Conservation (phyloP, 1,140 invertebrate species). For the Oryctes rhinoceros region DNA sequence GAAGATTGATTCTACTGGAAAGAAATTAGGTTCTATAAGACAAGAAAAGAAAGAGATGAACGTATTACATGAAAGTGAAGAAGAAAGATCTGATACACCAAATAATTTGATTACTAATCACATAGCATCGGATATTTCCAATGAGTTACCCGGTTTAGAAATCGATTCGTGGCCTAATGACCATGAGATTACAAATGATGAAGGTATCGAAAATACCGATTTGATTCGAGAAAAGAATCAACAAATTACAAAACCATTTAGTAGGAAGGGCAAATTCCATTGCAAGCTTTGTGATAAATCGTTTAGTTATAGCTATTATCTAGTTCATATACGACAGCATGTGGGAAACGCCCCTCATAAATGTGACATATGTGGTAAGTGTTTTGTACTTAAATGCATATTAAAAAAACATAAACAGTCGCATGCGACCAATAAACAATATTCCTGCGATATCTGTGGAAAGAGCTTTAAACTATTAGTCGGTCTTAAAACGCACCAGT, state of each 20-base stretch:
- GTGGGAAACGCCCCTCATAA: neutral
- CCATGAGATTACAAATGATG: neutral
- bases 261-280: neutral
- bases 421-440: neutral
- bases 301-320: neutral
- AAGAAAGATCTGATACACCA: too few relatives aligned
- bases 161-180: neutral
- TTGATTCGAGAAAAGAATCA: neutral
- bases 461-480: neutral
- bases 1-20: too few relatives aligned
- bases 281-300: neutral
- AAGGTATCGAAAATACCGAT: neutral
- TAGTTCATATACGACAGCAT: neutral
- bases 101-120: too few relatives aligned
- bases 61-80: too few relatives aligned
- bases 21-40: too few relatives aligned
- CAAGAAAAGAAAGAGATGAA: too few relatives aligned
- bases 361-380: constrained; percentile 13
- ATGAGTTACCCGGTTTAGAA: too few relatives aligned
- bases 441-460: neutral
- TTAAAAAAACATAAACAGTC: neutral
- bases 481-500: neutral
- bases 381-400: neutral
- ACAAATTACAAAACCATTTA: neutral
- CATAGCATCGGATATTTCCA: too few relatives aligned